Percentiles rank a stretch among this genome's conserved stretches.
Conservation (phyloP, 2,113 vertebrate genomes). For the Serinus canaria region DNA sequence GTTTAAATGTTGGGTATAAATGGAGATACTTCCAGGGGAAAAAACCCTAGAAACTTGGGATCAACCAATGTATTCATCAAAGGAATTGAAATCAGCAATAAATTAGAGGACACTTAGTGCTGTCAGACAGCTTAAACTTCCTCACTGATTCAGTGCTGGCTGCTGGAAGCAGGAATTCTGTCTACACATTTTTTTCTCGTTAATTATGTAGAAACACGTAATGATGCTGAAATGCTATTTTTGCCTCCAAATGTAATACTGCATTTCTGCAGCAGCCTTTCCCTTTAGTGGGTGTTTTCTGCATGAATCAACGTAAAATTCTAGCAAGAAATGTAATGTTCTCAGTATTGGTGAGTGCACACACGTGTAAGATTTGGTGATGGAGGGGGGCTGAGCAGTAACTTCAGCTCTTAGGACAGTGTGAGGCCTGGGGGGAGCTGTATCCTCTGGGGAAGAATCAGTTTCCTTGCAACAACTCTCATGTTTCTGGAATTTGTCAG, state of each 20-base stretch:
- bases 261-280: not conserved
- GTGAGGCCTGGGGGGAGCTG: not conserved
- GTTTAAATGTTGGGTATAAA: not conserved
- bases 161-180: not conserved
- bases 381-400: not conserved
- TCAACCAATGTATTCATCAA: not conserved
- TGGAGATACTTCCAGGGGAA: not conserved
- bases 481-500: conserved; percentile 55
- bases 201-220: not conserved
- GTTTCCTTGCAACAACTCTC: conserved; percentile 12
- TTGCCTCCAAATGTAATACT: not conserved
- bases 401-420: not conserved
- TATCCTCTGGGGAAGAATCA: not conserved
- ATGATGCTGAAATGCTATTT: not conserved
- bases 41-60: not conserved
- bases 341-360: rapidly evolving
- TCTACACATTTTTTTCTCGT: not conserved
- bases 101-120: not conserved
- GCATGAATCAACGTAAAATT: not conserved
- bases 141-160: not conserved
- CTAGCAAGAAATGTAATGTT: not conserved
- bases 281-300: not conserved
- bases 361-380: rapidly evolving
- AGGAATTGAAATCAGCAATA: not conserved
- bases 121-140: not conserved